Evolutionary conservation across 2,113 vertebrate species (phyloP).

Genomic region (Vulpes lagopus): DNA sequence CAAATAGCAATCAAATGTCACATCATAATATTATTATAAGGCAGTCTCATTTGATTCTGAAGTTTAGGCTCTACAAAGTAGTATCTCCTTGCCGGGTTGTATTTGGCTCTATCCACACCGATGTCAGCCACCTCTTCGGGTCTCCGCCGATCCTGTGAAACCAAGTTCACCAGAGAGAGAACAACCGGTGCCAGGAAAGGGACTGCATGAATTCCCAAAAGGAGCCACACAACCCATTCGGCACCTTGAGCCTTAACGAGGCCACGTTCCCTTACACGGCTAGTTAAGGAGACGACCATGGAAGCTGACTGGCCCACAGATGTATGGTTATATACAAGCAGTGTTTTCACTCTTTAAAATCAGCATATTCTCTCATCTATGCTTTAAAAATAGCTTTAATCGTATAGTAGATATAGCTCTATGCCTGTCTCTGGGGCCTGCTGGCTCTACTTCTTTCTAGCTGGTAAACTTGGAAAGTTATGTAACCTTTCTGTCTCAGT

Average conservation of each 20-base stretch:
- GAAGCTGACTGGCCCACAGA: conserved; percentile 42
- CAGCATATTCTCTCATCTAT: background rate
- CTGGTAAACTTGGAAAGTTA: conserved; percentile 48
- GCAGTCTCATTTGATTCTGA: background rate
- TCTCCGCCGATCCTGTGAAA: background rate
- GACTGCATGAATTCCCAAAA: background rate
- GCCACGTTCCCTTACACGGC: background rate
- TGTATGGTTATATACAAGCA: background rate
- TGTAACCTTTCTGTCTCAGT: background rate
- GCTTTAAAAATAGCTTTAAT: conserved; percentile 35
- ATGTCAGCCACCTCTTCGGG: background rate
- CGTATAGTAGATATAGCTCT: background rate
- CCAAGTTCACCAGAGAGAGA: conserved; percentile 31
- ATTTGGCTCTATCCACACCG: background rate
- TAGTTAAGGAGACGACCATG: background rate
- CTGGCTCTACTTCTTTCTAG: conserved; percentile 18
- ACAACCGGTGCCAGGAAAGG: conserved; percentile 3
- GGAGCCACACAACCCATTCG: background rate
- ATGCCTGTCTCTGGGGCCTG: background rate
- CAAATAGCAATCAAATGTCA: conserved; percentile 29
- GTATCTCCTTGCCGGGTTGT: background rate
- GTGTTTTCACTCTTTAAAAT: conserved; percentile 53
- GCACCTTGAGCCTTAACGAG: background rate
- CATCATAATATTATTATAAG: conserved; percentile 33
- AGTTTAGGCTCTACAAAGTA: background rate